phyloP scores from a whole-genome alignment of 2,888 invertebrate genomes.

The Sympetrum striolatum region DNA sequence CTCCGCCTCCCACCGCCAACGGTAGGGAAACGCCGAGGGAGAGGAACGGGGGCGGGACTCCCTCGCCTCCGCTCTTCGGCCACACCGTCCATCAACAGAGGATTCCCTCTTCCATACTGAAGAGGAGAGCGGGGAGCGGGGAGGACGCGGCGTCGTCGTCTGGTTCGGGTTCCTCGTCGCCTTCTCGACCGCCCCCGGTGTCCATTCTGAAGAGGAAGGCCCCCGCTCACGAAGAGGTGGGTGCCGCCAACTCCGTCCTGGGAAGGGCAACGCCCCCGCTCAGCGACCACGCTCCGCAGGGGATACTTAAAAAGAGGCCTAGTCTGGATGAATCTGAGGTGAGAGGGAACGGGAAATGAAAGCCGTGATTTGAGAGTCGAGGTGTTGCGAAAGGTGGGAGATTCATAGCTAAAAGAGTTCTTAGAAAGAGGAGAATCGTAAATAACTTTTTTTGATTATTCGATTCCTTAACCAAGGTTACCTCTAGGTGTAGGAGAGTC shows the following conservation, averaged over 20 bases:
- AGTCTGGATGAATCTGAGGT: conserved; percentile 82
- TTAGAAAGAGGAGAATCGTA: too few relatives aligned
- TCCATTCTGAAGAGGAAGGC: conserved; percentile 68
- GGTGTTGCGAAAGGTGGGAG: too few relatives aligned
- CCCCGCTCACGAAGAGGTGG: conserved; percentile 59
- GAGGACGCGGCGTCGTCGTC: conserved; percentile 1
- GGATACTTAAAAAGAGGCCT: conserved; percentile 82
- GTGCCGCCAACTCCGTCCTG: conserved; percentile 57
- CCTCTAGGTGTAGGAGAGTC: too few relatives aligned
- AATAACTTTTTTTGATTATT: too few relatives aligned
- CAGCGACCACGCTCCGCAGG: conserved; percentile 61
- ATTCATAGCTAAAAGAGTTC: too few relatives aligned
- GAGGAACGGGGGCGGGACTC: conserved; percentile 27
- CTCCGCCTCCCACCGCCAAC: background rate
- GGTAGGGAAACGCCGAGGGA: background rate
- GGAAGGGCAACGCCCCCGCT: conserved; percentile 82
- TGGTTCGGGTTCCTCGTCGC: conserved; percentile 19
- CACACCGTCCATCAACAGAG: conserved; percentile 1
- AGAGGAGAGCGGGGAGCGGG: conserved; percentile 69
- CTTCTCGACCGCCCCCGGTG: conserved; percentile 57
- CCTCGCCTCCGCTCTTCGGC: conserved; percentile 4
- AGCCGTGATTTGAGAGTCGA: background rate
- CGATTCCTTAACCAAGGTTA: too few relatives aligned
- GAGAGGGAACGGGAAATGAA: conserved; percentile 48
- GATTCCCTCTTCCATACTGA: conserved; percentile 67